Base-by-base conservation (phyloP, 37 sponge, comb jelly and placozoan species). In the Aplysina aerophoba region DNA sequence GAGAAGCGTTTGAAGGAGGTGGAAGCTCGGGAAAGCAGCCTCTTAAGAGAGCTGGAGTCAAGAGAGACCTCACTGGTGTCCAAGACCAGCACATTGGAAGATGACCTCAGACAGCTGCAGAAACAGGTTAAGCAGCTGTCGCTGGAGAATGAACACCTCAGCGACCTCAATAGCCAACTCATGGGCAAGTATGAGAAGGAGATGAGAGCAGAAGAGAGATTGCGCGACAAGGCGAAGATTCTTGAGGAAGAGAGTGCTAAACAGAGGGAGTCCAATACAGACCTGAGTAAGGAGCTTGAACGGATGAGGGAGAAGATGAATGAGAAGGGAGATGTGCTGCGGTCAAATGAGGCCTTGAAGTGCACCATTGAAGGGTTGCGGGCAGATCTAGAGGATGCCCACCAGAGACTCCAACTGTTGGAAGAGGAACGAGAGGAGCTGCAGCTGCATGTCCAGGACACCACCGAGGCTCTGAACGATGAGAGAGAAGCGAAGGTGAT, bases 1-100 rank as follows among this genome's bases (percentile, higher is more conserved):
- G 94, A 93, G 90, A 93, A 90, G 58, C 79, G 91, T 37, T 78
- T 93, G 63, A 85, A 85, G 30, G 91, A 90, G 35, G 91, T 93
- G 75, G 94, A 93, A 73, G 39, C 53, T 2, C 90, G 86, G 82
- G 55, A 87, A 36, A 86, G 80, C 25, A 73, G 84, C 83, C 91
- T 93, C 22, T 87, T 93, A 24, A 73, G 74, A 0, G 93, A 93
- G 80, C 89, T 93, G 82, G 93, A 92, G 59, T 41, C 83, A n/a
- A 86, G 93, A 59, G 93, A 92, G 80, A 58, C 34, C 36, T 22
- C 71, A 16, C 84, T 90, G 34, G 83, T 90, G 28, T 38, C 38
- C 0, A 83, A 87, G 71, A 86, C 83, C 0, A 79, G 34, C 15
- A 69, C 87, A 15, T 44, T 87, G 73, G 90, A 87, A 57, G 93